A percentile compares a stretch with the other conserved stretches of the same genome.
Conservation (phyloP, 2,888 invertebrate species). For the Amblyteles armatorius region DNA sequence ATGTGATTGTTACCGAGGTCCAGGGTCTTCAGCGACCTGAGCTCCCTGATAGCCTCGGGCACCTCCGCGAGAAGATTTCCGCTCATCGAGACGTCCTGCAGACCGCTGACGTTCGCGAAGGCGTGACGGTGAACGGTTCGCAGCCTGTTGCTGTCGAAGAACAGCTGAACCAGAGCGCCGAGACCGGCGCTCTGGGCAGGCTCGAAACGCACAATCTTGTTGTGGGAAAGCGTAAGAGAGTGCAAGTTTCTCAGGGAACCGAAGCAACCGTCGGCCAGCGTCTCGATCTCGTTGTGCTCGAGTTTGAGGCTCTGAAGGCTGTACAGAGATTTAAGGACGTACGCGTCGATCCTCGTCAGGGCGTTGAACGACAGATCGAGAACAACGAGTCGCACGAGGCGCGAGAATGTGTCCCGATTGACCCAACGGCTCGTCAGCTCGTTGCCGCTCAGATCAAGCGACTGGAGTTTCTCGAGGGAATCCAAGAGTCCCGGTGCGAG, state of each 20-base stretch:
- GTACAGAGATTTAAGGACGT: conserved; percentile 91
- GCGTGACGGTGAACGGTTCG: conserved; percentile 89
- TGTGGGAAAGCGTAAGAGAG: conserved; percentile 90
- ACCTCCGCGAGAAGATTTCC: conserved; percentile 90
- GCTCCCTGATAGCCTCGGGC: conserved; percentile 89
- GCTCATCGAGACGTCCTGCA: conserved; percentile 91
- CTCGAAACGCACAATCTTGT: conserved; percentile 89
- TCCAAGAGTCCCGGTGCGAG: conserved; percentile 91
- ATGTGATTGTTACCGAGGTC: conserved; percentile 94
- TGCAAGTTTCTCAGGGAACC: conserved; percentile 91
- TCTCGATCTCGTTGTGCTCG: conserved; percentile 89
- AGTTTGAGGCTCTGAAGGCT: conserved; percentile 91
- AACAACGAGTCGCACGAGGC: conserved; percentile 90
- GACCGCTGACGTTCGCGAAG: conserved; percentile 91
- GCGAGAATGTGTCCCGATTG: conserved; percentile 91
- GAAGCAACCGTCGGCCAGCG: conserved; percentile 91
- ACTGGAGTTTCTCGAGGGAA: conserved; percentile 90
- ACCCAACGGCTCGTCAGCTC: conserved; percentile 92
- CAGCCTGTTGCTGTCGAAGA: conserved; percentile 91
- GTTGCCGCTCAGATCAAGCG: conserved; percentile 91
- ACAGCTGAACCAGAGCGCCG: conserved; percentile 90
- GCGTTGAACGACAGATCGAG: conserved; percentile 91
- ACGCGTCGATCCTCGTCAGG: conserved; percentile 89
- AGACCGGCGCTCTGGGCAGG: conserved; percentile 90
- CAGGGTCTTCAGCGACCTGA: conserved; percentile 90